Evolutionary conservation across 2,888 invertebrate genomes (phyloP).

Genomic region (Brachynemurus nebulosus): DNA sequence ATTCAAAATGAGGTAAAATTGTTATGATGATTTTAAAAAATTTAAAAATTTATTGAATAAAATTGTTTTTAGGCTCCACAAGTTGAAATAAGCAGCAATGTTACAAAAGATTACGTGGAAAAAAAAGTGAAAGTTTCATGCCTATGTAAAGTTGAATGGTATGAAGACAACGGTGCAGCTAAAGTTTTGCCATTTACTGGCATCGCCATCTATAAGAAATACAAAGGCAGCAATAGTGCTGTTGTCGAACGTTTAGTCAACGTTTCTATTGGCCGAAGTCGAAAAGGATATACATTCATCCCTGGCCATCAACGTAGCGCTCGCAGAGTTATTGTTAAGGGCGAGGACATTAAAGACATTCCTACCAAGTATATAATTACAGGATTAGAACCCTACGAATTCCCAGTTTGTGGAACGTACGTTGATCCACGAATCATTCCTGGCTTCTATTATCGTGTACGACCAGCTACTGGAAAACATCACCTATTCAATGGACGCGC

Average conservation of each 20-base stretch:
- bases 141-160: slow-evolving; percentile 54
- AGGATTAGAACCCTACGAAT: slow-evolving; percentile 49
- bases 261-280: slow-evolving; percentile 37
- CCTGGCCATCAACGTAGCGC: slow-evolving; percentile 50
- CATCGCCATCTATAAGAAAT: slow-evolving; percentile 38
- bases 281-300: slow-evolving; percentile 42
- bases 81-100: slow-evolving; percentile 32
- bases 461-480: slow-evolving; percentile 47
- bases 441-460: slow-evolving; percentile 58
- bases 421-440: slow-evolving; percentile 57
- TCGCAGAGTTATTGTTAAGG: slow-evolving; percentile 45
- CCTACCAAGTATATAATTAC: slow-evolving; percentile 51
- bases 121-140: slow-evolving; percentile 47
- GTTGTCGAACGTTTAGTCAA: slow-evolving; percentile 40
- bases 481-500: slow-evolving; percentile 52
- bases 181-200: slow-evolving; percentile 45
- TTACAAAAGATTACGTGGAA: slow-evolving; percentile 34
- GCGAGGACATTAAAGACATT: slow-evolving; percentile 46
- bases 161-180: slow-evolving; percentile 45
- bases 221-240: slow-evolving; percentile 36
- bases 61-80: slow-evolving; percentile 35
- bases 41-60: slow-evolving; percentile 1
- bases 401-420: slow-evolving; percentile 59
- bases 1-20: slow-evolving; percentile 46
- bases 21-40: slow-evolving; percentile 8